Evolutionary conservation across 2,113 vertebrate genomes (phyloP).

Genomic region (Fulica atra): DNA sequence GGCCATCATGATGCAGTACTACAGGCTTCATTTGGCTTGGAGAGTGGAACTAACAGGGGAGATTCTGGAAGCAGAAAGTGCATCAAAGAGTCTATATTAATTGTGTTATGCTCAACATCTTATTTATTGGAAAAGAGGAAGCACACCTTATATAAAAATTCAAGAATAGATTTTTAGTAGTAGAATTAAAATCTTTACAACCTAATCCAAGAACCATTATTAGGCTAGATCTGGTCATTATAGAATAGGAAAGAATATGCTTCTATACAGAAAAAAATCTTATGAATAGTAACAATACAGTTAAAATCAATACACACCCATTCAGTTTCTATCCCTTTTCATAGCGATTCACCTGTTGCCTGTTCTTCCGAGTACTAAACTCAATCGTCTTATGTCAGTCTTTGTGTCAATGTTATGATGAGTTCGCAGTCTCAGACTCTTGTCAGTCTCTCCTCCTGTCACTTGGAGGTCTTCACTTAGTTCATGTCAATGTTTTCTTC

Average conservation of each 20-base stretch:
- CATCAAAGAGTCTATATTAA: background rate
- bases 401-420: rapidly evolving
- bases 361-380: background rate
- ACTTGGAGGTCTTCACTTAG: background rate
- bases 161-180: background rate
- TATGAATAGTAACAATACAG: background rate
- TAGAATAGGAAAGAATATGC: background rate
- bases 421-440: background rate
- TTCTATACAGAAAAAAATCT: background rate
- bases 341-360: background rate
- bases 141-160: background rate
- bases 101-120: background rate
- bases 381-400: background rate
- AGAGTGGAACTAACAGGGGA: background rate
- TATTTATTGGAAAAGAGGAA: background rate
- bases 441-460: no score
- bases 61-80: background rate
- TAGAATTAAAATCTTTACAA: background rate
- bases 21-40: background rate
- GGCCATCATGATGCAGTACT: background rate
- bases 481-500: background rate
- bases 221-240: background rate
- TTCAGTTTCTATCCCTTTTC: background rate
- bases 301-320: background rate
- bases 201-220: background rate